Conservation (phyloP, 2,797 vertebrate genomes). For the Urophycis tenuis region DNA sequence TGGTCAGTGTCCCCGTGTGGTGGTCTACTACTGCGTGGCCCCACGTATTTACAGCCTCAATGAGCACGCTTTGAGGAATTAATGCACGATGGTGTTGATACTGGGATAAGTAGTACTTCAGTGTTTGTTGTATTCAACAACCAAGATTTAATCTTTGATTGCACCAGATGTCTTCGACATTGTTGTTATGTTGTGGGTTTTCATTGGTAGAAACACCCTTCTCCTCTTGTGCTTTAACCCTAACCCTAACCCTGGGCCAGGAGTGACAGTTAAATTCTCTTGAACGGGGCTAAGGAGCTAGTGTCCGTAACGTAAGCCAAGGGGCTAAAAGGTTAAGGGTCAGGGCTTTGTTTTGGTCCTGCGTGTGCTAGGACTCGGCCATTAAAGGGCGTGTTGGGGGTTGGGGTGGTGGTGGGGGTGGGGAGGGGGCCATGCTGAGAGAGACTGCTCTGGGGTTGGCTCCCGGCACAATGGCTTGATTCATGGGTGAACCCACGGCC, state of each 20-base stretch:
- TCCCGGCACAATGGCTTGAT: conserved; percentile 64
- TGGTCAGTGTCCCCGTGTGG: not conserved
- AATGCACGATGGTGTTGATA: not conserved
- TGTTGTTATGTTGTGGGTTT: conserved; percentile 17
- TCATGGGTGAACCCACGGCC: conserved; percentile 57
- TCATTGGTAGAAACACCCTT: conserved; percentile 35
- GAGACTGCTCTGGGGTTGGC: conserved; percentile 57
- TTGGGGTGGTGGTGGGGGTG: conserved; percentile 1
- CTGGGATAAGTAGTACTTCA: not conserved
- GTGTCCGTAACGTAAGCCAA: conserved; percentile 17
- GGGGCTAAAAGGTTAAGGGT: conserved; percentile 61
- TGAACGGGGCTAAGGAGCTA: conserved; percentile 7
- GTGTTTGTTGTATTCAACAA: not conserved
- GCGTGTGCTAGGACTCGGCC: conserved; percentile 51
- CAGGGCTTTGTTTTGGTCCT: conserved; percentile 56
- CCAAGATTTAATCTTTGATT: not conserved
- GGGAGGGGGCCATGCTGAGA: conserved; percentile 33
- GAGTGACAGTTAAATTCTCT: not conserved
- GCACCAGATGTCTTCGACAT: no score
- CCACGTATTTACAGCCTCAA: not conserved
- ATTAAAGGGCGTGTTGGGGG: conserved; percentile 20
- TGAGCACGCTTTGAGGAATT: not conserved
- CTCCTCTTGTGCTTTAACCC: conserved; percentile 13
- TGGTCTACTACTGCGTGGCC: not conserved
- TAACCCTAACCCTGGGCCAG: conserved; percentile 39